Conservation (phyloP, 37 sponge, comb jelly and placozoan genomes). For the Geodia barretti region DNA sequence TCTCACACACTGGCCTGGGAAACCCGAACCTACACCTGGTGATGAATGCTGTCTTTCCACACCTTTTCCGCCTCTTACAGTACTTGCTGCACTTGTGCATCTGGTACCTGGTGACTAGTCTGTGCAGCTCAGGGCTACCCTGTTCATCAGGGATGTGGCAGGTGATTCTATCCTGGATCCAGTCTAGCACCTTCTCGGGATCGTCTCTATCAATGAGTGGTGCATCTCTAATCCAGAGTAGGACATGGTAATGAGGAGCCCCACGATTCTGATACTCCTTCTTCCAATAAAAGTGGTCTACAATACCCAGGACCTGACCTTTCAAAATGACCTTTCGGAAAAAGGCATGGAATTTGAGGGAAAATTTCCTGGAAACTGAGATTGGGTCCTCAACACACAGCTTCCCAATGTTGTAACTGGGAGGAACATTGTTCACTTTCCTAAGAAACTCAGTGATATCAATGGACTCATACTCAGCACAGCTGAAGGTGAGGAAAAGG, state of each 20-base stretch:
- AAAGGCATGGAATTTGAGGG: constrained; percentile 31
- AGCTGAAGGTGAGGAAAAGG: too few species aligned
- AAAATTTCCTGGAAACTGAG: constrained; percentile 52
- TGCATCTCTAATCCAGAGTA: constrained; percentile 47
- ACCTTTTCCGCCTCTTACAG: too few species aligned
- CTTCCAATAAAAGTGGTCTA: constrained; percentile 43
- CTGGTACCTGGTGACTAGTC: constrained; percentile 45
- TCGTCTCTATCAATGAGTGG: constrained; percentile 41
- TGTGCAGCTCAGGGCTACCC: constrained; percentile 47
- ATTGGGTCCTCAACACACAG: constrained; percentile 64
- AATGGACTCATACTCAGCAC: too few species aligned
- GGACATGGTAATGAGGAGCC: constrained; percentile 60
- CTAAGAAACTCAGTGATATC: too few species aligned
- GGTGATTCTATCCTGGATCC: constrained; percentile 52
- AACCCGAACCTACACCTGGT: constrained; percentile 52
- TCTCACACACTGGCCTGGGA: constrained; percentile 23
- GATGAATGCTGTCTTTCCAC: too few species aligned
- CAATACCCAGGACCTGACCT: constrained; percentile 36
- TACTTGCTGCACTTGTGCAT: too few species aligned
- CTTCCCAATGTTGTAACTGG: constrained; percentile 19
- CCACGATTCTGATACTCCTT: constrained; percentile 43
- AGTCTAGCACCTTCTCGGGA: not conserved
- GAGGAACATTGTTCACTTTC: constrained; percentile 27
- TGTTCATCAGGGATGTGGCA: constrained; percentile 54
- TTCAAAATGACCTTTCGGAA: constrained; percentile 30